Conservation (phyloP, 2,113 vertebrate species). For the Silurus asotus region DNA sequence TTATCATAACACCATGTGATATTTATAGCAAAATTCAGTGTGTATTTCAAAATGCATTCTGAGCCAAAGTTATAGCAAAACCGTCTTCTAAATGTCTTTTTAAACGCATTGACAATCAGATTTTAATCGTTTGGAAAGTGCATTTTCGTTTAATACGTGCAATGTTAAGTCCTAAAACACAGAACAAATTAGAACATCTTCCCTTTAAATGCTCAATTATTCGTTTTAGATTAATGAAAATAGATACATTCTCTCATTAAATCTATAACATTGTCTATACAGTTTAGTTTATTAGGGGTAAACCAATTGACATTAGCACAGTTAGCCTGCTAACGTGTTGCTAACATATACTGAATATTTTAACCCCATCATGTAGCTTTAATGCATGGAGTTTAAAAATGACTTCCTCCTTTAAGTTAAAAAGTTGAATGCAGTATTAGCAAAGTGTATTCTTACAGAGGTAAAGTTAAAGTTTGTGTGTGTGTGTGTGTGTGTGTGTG, state of each 20-base stretch:
- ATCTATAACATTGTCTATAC: not conserved
- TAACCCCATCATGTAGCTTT: not conserved
- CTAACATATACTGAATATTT: not conserved
- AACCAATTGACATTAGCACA: not conserved
- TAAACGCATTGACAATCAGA: too few relatives aligned
- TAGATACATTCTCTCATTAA: not conserved
- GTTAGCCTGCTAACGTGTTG: not conserved
- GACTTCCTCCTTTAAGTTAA: not conserved
- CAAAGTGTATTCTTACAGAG: not conserved
- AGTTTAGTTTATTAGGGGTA: not conserved
- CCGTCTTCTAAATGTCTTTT: too few relatives aligned
- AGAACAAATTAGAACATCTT: too few relatives aligned
- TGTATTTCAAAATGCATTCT: too few relatives aligned
- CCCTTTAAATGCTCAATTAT: not conserved
- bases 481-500: conserved; percentile 17
- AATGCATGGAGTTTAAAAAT: not conserved
- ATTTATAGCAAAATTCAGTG: too few relatives aligned
- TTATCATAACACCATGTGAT: too few relatives aligned
- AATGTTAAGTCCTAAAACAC: too few relatives aligned
- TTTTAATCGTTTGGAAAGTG: too few relatives aligned
- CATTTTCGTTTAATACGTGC: too few relatives aligned
- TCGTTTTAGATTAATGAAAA: not conserved
- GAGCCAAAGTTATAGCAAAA: too few relatives aligned
- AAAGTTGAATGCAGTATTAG: not conserved
- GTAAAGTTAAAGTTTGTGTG: not conserved